Evolutionary conservation across 2,113 vertebrate species (phyloP).

Genomic region (Thunnus thynnus): DNA sequence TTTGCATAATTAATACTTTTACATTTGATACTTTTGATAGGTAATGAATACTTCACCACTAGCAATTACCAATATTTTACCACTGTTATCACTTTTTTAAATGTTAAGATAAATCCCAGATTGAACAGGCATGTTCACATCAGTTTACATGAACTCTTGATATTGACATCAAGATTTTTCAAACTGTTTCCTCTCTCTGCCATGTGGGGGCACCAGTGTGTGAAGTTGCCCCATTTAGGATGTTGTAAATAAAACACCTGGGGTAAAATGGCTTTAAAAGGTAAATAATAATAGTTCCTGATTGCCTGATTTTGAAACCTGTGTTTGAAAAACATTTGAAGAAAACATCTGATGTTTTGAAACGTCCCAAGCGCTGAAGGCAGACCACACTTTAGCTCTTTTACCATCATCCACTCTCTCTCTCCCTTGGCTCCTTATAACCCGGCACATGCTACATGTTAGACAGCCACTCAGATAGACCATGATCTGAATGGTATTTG

Average conservation of each 20-base stretch:
- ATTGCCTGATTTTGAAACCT: conserved; percentile 3
- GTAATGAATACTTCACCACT: too few relatives aligned
- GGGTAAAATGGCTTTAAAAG: neutral
- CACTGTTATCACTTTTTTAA: neutral
- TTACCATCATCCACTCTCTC: conserved; percentile 30
- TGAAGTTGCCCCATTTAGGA: neutral
- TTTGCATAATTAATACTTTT: too few relatives aligned
- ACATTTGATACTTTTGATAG: too few relatives aligned
- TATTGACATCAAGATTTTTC: neutral
- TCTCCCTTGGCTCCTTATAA: conserved; percentile 48
- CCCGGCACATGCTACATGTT: conserved; percentile 53
- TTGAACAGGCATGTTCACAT: neutral
- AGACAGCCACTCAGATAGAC: conserved; percentile 58
- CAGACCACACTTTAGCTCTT: conserved; percentile 42
- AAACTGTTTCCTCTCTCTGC: conserved; percentile 5
- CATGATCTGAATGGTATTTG: conserved; percentile 71
- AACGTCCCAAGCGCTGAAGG: conserved; percentile 20
- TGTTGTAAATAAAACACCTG: neutral
- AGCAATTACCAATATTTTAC: neutral
- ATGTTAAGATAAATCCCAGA: neutral
- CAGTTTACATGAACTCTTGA: neutral
- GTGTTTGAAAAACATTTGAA: too few relatives aligned
- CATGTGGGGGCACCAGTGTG: conserved; percentile 31
- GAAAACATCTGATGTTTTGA: conserved; percentile 38
- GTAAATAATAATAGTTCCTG: neutral